Conservation (phyloP, 2,888 invertebrate genomes). For the Smittia sp. region DNA sequence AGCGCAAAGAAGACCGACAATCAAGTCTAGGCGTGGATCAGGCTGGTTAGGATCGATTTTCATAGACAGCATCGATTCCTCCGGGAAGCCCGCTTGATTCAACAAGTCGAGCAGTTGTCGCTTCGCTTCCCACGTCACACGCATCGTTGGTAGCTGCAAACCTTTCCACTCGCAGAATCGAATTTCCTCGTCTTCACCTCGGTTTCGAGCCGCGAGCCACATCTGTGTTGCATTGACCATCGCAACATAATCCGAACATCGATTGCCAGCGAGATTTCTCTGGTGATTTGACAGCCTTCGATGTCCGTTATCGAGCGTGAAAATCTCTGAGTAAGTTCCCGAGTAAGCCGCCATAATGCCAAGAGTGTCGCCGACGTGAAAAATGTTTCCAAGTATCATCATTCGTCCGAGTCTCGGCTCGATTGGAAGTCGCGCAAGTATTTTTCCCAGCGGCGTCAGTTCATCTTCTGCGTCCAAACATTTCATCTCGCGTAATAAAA, state of each 20-base stretch:
- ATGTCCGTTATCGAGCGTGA: slow-evolving; percentile 72
- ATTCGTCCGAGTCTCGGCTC: slow-evolving; percentile 96
- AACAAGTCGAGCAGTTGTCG: slow-evolving; percentile 63
- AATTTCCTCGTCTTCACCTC: slow-evolving; percentile 73
- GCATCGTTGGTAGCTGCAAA: slow-evolving; percentile 81
- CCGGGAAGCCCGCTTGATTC: slow-evolving; percentile 80
- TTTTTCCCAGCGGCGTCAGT: slow-evolving; percentile 87
- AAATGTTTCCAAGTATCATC: slow-evolving; percentile 90
- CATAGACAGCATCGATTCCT: slow-evolving; percentile 74
- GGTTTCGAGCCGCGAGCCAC: slow-evolving; percentile 67
- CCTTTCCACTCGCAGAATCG: slow-evolving; percentile 90
- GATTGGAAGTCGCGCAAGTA: slow-evolving; percentile 91
- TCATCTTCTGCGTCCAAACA: slow-evolving; percentile 85
- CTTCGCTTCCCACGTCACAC: slow-evolving; percentile 91
- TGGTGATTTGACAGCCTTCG: slow-evolving; percentile 80
- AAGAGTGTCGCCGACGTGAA: slow-evolving; percentile 86
- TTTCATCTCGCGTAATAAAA: slow-evolving; percentile 76
- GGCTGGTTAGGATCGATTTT: slow-evolving; percentile 73
- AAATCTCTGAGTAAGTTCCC: slow-evolving; percentile 93
- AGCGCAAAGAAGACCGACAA: slow-evolving; percentile 80
- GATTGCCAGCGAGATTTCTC: slow-evolving; percentile 77
- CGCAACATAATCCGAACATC: slow-evolving; percentile 93
- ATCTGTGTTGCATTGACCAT: slow-evolving; percentile 88
- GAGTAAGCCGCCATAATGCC: slow-evolving; percentile 94
- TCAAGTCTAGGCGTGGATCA: slow-evolving; percentile 76